These are phyloP conservation scores for Amphiduros pacificus DNA, from an alignment of 2,888 invertebrate species.

Conservation along the genomic window DNA sequence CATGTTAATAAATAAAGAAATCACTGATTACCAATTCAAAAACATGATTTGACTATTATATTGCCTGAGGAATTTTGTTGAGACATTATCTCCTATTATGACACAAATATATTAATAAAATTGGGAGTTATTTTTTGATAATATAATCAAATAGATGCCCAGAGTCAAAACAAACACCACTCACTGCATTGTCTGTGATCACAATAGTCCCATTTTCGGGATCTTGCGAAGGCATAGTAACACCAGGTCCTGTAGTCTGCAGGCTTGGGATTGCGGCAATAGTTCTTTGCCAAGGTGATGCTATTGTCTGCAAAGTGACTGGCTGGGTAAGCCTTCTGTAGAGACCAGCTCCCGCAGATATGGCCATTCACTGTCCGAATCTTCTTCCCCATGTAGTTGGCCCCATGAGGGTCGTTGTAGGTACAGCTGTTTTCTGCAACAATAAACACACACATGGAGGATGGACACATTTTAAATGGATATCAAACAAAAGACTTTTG, in stretches of 20 bases:
- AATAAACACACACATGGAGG: not conserved
- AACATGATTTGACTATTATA: no score
- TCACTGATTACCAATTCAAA: no score
- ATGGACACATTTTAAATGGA: no score
- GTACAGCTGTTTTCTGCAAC: constrained; percentile 27
- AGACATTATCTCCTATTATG: no score
- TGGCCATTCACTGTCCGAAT: constrained; percentile 17
- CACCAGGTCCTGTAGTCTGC: constrained; percentile 25
- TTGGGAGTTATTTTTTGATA: no score
- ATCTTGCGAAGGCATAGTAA: constrained; percentile 14
- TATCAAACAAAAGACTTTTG: no score
- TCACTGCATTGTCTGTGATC: constrained; percentile 24
- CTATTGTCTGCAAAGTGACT: constrained; percentile 25
- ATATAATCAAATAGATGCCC: no score
- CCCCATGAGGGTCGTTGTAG: constrained; percentile 26
- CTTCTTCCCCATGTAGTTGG: constrained; percentile 22
- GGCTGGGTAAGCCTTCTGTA: constrained; percentile 24
- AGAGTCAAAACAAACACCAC: no score
- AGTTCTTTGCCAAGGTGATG: constrained; percentile 21
- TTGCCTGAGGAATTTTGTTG: no score
- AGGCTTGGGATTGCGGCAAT: constrained; percentile 30
- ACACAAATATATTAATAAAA: no score
- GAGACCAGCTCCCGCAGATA: constrained; percentile 24
- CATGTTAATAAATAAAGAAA: no score
- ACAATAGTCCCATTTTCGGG: constrained; percentile 27